Conservation (phyloP, 1,140 invertebrate species). For the Sycophaga agraensis region DNA sequence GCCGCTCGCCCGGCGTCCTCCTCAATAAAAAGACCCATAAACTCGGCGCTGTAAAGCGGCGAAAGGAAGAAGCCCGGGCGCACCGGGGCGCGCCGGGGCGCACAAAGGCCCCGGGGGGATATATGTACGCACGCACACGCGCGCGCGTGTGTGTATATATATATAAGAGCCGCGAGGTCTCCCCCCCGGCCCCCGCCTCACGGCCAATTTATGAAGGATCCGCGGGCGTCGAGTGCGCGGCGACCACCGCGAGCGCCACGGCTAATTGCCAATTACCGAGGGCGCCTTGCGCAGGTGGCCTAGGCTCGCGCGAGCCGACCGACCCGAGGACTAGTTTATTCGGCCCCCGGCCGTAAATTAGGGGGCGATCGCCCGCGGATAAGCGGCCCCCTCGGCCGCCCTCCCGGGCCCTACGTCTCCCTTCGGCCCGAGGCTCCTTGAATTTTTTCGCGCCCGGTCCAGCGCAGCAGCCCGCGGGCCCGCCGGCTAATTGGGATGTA, state of each 20-base stretch:
- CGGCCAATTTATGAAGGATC: conserved; percentile 35
- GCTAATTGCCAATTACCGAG: conserved; percentile 59
- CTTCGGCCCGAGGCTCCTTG: no score
- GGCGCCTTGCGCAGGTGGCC: no score
- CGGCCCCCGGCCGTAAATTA: conserved; percentile 60
- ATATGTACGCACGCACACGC: conserved; percentile 11
- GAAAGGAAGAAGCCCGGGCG: conserved; percentile 19
- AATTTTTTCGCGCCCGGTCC: no score
- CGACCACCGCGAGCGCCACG: conserved; percentile 37
- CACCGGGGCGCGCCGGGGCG: background rate
- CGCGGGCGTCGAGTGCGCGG: background rate
- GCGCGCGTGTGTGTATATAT: background rate
- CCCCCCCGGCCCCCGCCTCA: conserved; percentile 33
- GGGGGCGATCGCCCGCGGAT: conserved; percentile 59
- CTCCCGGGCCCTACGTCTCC: no score
- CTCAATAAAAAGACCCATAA: conserved; percentile 45
- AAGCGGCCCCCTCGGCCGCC: conserved; percentile 55
- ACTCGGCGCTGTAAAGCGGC: conserved; percentile 37
- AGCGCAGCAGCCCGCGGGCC: no score
- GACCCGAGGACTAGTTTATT: conserved; percentile 61
- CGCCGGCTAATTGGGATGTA: conserved; percentile 16
- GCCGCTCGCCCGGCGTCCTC: conserved; percentile 27
- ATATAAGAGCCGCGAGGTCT: no score
- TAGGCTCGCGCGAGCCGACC: conserved; percentile 56
- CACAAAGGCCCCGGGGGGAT: conserved; percentile 28